Base-by-base conservation (phyloP, 2,113 vertebrate genomes). In the Clarias magur region DNA sequence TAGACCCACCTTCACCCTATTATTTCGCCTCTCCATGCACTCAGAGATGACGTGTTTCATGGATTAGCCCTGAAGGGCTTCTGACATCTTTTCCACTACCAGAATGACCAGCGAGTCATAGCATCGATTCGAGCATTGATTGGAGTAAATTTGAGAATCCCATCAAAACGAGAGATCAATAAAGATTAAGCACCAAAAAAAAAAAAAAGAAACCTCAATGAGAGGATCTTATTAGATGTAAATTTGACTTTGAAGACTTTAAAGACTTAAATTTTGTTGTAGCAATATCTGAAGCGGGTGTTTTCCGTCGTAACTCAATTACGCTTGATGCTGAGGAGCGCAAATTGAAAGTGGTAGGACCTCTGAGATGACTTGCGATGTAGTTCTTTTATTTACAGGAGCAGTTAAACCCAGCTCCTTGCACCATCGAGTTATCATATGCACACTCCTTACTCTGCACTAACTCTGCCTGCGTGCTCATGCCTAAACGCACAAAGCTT, bases 111-210 rank as follows among this genome's bases (percentile, higher is more conserved):
- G 27, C 62, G 60, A 83, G 59, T 84, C 65, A 30, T 54, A 30
- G 65, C 68, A 82, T 82, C 79, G 76, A 88, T 84, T 60, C 19
- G 63, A 57, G 30, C 87, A 90, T 84, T 84, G 89, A 89, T 84
- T 80, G 65, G 42, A 62, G 86, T 65, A 70, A 59, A 85, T 89
- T 82, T 89, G 83, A 88, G 86, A 87, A 87, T 88, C 76, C 48
- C 85, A 84, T 89, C 83, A 88, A 88, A 89, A 88, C 53, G 30
- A 86, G 84, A 80, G 80, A 63, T 89, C 86, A 54, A 83, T 89
- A 75, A 86, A 87, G 86, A 87, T 82, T 75, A 80, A 53, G 59
- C 57, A 48, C 48, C 0, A 62, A 59, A 75, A 85, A 25, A 15
- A 53, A 80, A 83, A 27, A 63, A 30, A 68, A 72, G 13, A 72